Evolutionary conservation across 2,888 invertebrate species (phyloP).

Genomic region (Melipona beecheii): DNA sequence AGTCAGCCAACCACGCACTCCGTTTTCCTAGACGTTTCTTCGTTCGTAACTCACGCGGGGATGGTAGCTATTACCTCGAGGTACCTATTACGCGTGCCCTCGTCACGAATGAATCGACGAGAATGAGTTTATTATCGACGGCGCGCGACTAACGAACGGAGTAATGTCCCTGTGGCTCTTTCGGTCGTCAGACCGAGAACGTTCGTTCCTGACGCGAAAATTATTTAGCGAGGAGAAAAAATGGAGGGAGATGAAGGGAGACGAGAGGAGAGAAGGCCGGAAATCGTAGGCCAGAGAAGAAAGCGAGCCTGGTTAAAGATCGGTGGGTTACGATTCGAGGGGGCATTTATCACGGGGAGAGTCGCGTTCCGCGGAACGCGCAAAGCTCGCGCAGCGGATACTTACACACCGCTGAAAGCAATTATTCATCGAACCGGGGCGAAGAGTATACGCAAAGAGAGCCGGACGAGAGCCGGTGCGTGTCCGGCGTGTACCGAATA

Average conservation of each 20-base stretch:
- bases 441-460: constrained; percentile 45
- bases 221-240: neutral
- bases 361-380: constrained; percentile 19
- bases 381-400: constrained; percentile 4
- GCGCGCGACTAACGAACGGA: neutral
- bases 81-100: neutral
- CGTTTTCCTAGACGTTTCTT: constrained; percentile 34
- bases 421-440: constrained; percentile 62
- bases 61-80: constrained; percentile 1
- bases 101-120: constrained; percentile 30
- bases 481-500: constrained; percentile 64
- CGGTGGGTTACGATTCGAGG: constrained; percentile 31
- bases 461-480: constrained; percentile 32
- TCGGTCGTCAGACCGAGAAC: neutral
- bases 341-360: constrained; percentile 45
- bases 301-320: neutral
- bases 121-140: constrained; percentile 33
- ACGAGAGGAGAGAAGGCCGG: neutral
- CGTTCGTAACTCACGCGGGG: constrained; percentile 20
- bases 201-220: constrained; percentile 6
- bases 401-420: constrained; percentile 49
- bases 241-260: too few species aligned
- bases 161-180: neutral
- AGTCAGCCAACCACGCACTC: constrained; percentile 9
- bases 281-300: neutral